Base-by-base conservation (phyloP, 1,140 invertebrate species). In the Papilio polyxenes region DNA sequence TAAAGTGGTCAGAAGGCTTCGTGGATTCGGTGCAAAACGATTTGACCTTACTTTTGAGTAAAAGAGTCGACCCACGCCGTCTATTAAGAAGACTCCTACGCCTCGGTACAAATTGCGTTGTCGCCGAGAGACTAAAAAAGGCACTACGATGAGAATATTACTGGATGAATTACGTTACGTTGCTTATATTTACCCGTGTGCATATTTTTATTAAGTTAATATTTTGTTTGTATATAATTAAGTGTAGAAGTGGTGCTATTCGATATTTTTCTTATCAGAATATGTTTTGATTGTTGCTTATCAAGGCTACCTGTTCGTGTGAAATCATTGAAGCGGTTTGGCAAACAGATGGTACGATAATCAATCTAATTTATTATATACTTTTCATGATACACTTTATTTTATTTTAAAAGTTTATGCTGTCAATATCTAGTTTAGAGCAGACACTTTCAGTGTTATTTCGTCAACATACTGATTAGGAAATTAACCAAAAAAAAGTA, bases 61-160 rank as follows among this genome's bases (percentile, higher is more conserved):
- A 90, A 90, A 88, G 88, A 90, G 88, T 89, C 92, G 83, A 86
- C 92, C 92, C 89, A 94, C 92, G 91, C 91, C 78, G 87, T 75
- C 84, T 88, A 92, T 89, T 93, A 92, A 92, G 91, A 80, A 85
- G 86, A 90, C 89, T 91, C 92, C 92, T 94, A 94, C 92, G 90
- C 92, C 87, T 80, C 85, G 85, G 87, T 86, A 82, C 80, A 79
- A 89, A 90, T 87, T 90, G 84, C 88, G 86, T 87, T 86, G 87
- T 87, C 86, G 82, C 20, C 72, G 53, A 56, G 72, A 75, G 81
- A 84, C 76, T 84, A 82, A 83, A 87, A 85, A 86, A 86, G 86
- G 83, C 84, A 84, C 76, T 86, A 87, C 72, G 82, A 91, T 88
- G 86, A 87, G 80, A 86, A 84, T 83, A 84, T 89, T 89, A 89